Conservation (phyloP, 30 jellyfish, hydroid and myxozoan genomes). For the Aurelia aurita complex sp. Pacific region DNA sequence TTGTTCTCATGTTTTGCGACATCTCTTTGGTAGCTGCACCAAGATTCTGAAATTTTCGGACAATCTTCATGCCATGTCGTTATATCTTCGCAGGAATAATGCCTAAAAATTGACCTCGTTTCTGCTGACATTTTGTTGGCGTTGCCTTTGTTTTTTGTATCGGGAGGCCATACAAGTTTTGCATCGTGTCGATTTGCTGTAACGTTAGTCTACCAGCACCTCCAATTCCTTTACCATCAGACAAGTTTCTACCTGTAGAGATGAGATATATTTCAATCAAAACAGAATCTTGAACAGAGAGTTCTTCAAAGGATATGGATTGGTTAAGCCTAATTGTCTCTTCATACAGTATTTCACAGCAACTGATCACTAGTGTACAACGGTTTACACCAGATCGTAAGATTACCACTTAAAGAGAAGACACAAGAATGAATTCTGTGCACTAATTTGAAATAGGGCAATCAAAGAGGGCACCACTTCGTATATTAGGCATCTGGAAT, state of each 20-base stretch:
- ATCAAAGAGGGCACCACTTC: no score
- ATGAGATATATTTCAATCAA: neutral
- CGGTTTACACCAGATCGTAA: no score
- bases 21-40: slow-evolving; percentile 23
- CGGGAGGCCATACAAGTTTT: neutral
- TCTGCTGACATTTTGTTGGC: slow-evolving; percentile 34
- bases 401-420: no score
- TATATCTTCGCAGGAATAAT: neutral
- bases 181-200: neutral
- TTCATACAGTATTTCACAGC: no score
- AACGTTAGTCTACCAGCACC: slow-evolving; percentile 13
- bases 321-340: no score
- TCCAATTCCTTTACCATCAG: slow-evolving; percentile 37
- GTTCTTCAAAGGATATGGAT: no score
- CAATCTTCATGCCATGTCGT: neutral
- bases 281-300: no score
- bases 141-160: neutral
- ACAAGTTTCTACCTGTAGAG: slow-evolving; percentile 20
- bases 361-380: no score
- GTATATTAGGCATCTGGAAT: no score
- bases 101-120: slow-evolving; percentile 9
- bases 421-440: no score
- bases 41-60: slow-evolving; percentile 7
- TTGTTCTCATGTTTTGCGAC: no score
- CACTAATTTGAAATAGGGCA: no score